Evolutionary conservation across 2,113 vertebrate species (phyloP).

Genomic region (Proterorhinus semilunaris): DNA sequence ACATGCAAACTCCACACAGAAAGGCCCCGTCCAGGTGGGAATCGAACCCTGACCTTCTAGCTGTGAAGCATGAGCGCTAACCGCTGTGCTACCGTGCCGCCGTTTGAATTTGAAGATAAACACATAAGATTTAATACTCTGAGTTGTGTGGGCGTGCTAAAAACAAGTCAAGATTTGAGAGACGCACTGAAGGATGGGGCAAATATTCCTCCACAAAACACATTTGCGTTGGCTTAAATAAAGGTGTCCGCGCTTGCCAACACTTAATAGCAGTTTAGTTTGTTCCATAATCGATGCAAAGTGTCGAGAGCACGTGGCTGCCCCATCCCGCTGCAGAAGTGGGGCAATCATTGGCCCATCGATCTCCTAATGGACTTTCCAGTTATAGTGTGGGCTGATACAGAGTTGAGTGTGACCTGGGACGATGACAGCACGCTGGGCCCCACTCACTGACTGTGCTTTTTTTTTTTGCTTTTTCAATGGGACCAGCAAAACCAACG

Average conservation of each 20-base stretch:
- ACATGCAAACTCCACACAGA: too few species aligned
- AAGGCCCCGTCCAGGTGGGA: too few species aligned
- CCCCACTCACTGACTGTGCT: too few species aligned
- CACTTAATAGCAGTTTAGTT: conserved; percentile 66
- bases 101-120: background rate
- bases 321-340: conserved; percentile 52
- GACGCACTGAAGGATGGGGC: too few species aligned
- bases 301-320: conserved; percentile 48
- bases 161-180: too few species aligned
- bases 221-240: conserved; percentile 44
- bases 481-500: too few species aligned
- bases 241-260: conserved; percentile 45
- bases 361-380: conserved; percentile 77
- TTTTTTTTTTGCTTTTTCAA: too few species aligned
- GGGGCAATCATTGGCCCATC: conserved; percentile 75
- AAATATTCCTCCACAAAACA: too few species aligned
- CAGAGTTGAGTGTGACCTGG: conserved; percentile 16
- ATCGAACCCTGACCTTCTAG: too few species aligned
- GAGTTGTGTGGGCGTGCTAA: too few species aligned
- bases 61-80: too few species aligned
- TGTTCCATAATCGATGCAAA: conserved; percentile 61
- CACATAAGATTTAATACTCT: background rate
- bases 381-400: conserved; percentile 45
- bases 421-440: background rate
- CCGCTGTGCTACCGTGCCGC: too few species aligned